phyloP scores from a whole-genome alignment of 2,113 vertebrate species.

The Cariama cristata region DNA sequence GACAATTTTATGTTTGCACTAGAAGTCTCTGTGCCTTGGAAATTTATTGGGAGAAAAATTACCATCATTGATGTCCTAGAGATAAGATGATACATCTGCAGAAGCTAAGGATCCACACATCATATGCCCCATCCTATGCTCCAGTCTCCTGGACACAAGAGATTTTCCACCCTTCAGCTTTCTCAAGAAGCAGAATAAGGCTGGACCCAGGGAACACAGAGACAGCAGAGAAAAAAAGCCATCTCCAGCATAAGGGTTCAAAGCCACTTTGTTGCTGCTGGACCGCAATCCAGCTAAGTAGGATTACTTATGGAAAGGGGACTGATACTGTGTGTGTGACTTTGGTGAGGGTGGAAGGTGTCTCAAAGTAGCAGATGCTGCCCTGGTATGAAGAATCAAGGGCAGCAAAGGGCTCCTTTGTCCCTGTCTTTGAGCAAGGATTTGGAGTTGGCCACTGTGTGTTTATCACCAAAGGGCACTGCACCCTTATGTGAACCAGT shows the following conservation, averaged over 20 bases:
- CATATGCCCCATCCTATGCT: background rate
- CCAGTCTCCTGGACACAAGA: background rate
- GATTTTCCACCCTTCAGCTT: background rate
- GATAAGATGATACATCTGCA: background rate
- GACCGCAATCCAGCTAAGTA: background rate
- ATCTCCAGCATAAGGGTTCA: background rate
- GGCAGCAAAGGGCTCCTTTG: background rate
- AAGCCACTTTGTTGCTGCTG: background rate
- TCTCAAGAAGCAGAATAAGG: background rate
- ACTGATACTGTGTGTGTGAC: background rate
- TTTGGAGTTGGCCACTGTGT: background rate
- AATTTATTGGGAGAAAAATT: background rate
- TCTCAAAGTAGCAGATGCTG: background rate
- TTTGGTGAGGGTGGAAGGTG: background rate
- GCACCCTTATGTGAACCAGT: accelerated
- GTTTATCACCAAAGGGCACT: background rate
- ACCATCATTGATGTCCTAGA: background rate
- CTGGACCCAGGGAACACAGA: background rate
- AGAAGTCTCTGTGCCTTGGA: background rate
- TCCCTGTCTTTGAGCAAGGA: background rate
- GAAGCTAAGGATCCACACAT: background rate
- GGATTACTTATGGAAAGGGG: background rate
- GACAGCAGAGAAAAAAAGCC: accelerated
- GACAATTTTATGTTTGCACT: background rate
- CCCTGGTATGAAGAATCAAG: background rate